Evolutionary conservation across 1,140 invertebrate genomes (phyloP), one percentile per base, ranked within the genome.

Genomic region (Belonocnema kinseyi): DNA sequence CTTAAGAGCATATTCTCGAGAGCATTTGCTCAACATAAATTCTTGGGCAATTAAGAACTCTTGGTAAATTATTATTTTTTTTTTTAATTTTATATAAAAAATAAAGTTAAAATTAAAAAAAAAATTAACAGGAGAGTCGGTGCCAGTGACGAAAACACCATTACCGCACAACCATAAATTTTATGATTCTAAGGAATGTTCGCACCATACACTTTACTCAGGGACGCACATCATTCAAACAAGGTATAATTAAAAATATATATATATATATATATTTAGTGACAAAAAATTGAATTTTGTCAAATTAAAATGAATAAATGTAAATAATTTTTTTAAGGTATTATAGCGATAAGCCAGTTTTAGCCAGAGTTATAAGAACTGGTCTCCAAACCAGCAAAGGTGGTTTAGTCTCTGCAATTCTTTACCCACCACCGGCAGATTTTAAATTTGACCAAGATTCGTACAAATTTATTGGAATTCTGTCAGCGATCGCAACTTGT

Each of bases 391-490:
- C 98, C 1, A 95, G 95, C 5, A 98, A 98, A 92, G 98, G 98
- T 3, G 95, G 96, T 85, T 89, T 99, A 1, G 97, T 99, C 2
- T 94, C 97, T 52, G 97, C 97, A 50, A 99, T 99, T 82, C 91
- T 99, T 61, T 99, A 98, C 89, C 98, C 98, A 46, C 97, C 97
- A 71, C 98, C 98, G 0, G 96, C 97, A 0, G 97, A 98, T 90
- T 99, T 98, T 91, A 97, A 97, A 89, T 99, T 99, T 87, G 97
- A 98, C 85, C 94, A 95, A 76, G 97, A 99, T 89, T 96, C 97
- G 0, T 97, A 98, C 89, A 97, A 96, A 88, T 98, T 98, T 89
- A 95, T 99, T 75, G 94, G 94, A 17, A 95, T 98, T 79, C 90
- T 99, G 33, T 94, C 95, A 3, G 73, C 93, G 19, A 95, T 99